A percentile compares a stretch with the other conserved stretches of the same genome.
phyloP scores from a whole-genome alignment of 2,113 vertebrate genomes.

The Perognathus longimembris region DNA sequence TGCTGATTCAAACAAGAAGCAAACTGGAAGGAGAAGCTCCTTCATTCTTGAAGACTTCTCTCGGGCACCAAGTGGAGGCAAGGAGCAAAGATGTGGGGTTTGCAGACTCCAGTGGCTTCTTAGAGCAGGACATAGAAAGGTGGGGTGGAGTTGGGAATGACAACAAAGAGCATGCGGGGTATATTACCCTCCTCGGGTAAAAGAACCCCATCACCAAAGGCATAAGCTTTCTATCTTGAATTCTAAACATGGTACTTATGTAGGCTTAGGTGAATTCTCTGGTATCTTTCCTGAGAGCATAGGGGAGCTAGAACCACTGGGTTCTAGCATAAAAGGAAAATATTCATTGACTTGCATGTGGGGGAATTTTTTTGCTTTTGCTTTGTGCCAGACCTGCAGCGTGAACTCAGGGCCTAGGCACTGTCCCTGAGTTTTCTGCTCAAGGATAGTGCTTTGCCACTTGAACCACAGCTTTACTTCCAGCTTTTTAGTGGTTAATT shows the following conservation, averaged over 20 bases:
- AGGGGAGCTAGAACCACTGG: neutral
- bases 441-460: no score
- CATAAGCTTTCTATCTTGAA: neutral
- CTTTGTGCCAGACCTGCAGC: no score
- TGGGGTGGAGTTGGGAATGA: neutral
- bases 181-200: neutral
- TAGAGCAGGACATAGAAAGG: neutral
- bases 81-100: neutral
- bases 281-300: neutral
- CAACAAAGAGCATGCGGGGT: neutral
- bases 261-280: neutral
- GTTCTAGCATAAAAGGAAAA: neutral
- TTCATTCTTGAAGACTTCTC: neutral
- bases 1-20: no score
- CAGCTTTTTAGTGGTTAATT: no score
- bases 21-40: neutral
- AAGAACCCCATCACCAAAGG: neutral
- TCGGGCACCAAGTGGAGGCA: neutral
- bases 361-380: no score
- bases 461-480: no score
- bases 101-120: neutral
- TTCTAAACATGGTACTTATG: neutral
- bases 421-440: no score
- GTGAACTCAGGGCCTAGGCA: no score
- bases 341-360: no score